phyloP scores from a whole-genome alignment of 2,888 invertebrate species.

The Drosophila borborema region DNA sequence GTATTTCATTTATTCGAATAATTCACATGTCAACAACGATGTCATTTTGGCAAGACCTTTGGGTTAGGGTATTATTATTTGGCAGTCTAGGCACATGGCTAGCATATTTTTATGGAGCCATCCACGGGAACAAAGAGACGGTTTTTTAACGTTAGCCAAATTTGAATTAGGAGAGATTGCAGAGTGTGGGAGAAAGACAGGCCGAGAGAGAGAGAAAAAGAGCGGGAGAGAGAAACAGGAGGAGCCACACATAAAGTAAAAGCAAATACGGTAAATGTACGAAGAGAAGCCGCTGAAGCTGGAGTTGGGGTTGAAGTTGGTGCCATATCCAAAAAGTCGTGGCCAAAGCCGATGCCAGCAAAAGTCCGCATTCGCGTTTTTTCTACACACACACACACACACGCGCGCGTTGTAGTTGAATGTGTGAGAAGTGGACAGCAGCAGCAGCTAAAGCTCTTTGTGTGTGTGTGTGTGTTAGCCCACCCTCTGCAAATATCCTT shows the following conservation, averaged over 20 bases:
- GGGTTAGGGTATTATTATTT: constrained; percentile 28
- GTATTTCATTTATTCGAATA: no score
- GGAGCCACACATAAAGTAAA: constrained; percentile 55
- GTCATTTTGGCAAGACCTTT: background rate
- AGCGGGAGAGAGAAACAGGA: constrained; percentile 6
- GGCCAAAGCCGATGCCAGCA: constrained; percentile 56
- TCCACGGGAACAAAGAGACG: constrained; percentile 47
- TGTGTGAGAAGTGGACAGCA: constrained; percentile 20
- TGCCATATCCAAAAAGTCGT: constrained; percentile 47
- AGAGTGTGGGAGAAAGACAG: background rate
- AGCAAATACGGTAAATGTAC: constrained; percentile 57
- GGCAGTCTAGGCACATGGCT: constrained; percentile 17
- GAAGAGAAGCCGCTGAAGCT: background rate
- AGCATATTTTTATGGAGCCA: constrained; percentile 48
- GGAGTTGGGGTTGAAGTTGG: constrained; percentile 7
- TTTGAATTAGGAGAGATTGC: constrained; percentile 26
- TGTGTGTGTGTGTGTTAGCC: constrained; percentile 11
- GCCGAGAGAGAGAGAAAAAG: background rate
- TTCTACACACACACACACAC: constrained; percentile 10
- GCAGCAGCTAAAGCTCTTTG: constrained; percentile 17
- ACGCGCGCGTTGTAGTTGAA: constrained; percentile 2
- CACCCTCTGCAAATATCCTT: constrained; percentile 66
- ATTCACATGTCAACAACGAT: background rate
- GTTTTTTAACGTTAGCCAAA: constrained; percentile 47
- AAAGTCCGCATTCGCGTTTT: constrained; percentile 73